Evolutionary conservation across 1,140 invertebrate species (phyloP), one percentile per base, ranked within the genome.

Genomic region (Neodiprion virginianus): DNA sequence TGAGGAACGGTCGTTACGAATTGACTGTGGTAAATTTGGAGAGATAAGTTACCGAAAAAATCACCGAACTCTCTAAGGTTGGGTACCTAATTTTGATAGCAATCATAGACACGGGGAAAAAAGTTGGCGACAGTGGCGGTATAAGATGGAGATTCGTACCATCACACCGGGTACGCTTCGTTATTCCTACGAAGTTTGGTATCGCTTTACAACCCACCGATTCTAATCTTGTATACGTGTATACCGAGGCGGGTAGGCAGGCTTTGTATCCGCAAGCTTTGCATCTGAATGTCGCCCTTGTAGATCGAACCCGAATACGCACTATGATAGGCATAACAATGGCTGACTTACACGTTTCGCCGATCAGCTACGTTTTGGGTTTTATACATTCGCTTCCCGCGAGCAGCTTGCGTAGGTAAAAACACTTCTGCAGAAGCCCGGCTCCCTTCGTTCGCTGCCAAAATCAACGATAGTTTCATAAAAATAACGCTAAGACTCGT

Each of bases 221-320:
- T 28, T 28, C 28, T 69, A 69, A 69, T 69, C 68, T 40, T 8
- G n/a, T n/a, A 69, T 28, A 28, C 68, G 68, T 14, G 61, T 14
- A 17, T 12, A 28, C 68, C 68, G 8, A 28, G 14, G 28, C 28
- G 68, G 14, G 23, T 69, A 12, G n/a, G 28, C 28, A 40, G 12
- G 23, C 68, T 17, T 14, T 28, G 12, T 12, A 40, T 69, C 68
- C 68, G 14, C 28, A 71, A 49, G 47, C 48, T 71, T 71, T 71
- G 70, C 70, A 71, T 71, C 9, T 71, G 70, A 71, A 71, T 71
- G 48, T 7, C 23, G 14, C 70, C 70, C 47, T 71, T 71, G 28
- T 71, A 71, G 70, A 48, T 71, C 70, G 48, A 48, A 14, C 28
- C 3, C 21, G 48, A 50, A 71, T 48, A 12, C 53, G 11, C 53